Percentiles rank a stretch among this genome's conserved stretches.
phyloP scores from a whole-genome alignment of 1,140 invertebrate species.

The Calosoma granatense region DNA sequence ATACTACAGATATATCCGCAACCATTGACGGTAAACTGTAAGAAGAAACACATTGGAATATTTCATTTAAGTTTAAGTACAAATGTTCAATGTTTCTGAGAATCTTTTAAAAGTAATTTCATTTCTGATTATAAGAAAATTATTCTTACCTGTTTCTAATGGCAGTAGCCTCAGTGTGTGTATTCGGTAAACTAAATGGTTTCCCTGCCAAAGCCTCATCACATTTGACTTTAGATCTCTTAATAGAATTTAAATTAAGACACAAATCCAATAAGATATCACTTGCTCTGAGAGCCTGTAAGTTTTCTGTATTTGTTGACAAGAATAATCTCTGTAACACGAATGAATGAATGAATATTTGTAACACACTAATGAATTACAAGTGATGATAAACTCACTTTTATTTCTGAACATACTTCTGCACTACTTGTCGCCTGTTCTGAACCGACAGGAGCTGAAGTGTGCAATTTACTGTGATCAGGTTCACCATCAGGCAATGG shows the following conservation, averaged over 20 bases:
- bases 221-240: conserved; percentile 60
- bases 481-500: conserved; percentile 22
- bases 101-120: conserved; percentile 28
- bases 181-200: conserved; percentile 52
- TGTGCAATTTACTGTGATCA: conserved; percentile 31
- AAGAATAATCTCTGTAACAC: conserved; percentile 42
- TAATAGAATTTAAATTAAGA: conserved; percentile 60
- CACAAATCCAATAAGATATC: conserved; percentile 71
- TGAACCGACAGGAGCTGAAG: conserved; percentile 29
- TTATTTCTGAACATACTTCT: conserved; percentile 14
- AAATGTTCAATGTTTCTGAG: conserved; percentile 26
- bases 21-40: conserved; percentile 65
- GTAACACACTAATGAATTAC: conserved; percentile 7
- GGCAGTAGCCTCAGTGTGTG: conserved; percentile 62
- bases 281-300: conserved; percentile 56
- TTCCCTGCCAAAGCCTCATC: conserved; percentile 58
- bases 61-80: too few relatives aligned
- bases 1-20: conserved; percentile 73
- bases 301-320: conserved; percentile 44
- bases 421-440: conserved; percentile 31
- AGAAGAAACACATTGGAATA: conserved; percentile 29
- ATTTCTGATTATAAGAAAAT: conserved; percentile 25
- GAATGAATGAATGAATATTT: conserved; percentile 1
- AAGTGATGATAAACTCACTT: conserved; percentile 2
- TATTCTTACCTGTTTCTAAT: conserved; percentile 47